Evolutionary conservation across 1,140 invertebrate genomes (phyloP).

Genomic region (Tetragnatha versicolor): DNA sequence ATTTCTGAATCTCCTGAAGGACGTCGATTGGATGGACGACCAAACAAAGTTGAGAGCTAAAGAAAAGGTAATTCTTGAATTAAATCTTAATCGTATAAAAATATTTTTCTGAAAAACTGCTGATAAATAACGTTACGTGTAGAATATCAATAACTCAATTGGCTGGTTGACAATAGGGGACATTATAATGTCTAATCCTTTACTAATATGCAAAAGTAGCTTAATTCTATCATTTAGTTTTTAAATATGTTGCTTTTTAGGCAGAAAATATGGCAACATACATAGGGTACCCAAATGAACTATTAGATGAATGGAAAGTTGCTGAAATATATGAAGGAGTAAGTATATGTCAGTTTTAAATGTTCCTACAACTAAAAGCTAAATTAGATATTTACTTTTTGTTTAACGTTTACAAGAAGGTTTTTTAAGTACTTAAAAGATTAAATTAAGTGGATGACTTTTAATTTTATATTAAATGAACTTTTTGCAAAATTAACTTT

Average conservation of each 20-base stretch:
- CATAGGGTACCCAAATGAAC: conserved; percentile 67
- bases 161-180: too few relatives aligned
- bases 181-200: background rate
- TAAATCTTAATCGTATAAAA: too few relatives aligned
- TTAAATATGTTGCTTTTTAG: conserved; percentile 17
- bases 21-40: conserved; percentile 92
- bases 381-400: too few relatives aligned
- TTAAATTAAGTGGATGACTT: too few relatives aligned
- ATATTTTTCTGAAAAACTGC: too few relatives aligned
- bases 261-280: conserved; percentile 64
- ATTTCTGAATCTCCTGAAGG: conserved; percentile 66
- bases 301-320: conserved; percentile 64
- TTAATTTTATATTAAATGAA: too few relatives aligned
- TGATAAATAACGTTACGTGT: too few relatives aligned
- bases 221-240: background rate
- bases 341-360: conserved; percentile 36
- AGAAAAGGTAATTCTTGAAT: conserved; percentile 62
- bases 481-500: too few relatives aligned
- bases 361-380: too few relatives aligned
- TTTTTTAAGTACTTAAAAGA: too few relatives aligned
- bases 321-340: conserved; percentile 63
- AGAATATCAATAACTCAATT: too few relatives aligned
- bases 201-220: background rate
- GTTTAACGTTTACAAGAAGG: too few relatives aligned
- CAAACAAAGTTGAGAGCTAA: conserved; percentile 81